These are phyloP conservation scores for Hestina assimilis DNA, from an alignment of 1,140 invertebrate species.

Conservation along the genomic window DNA sequence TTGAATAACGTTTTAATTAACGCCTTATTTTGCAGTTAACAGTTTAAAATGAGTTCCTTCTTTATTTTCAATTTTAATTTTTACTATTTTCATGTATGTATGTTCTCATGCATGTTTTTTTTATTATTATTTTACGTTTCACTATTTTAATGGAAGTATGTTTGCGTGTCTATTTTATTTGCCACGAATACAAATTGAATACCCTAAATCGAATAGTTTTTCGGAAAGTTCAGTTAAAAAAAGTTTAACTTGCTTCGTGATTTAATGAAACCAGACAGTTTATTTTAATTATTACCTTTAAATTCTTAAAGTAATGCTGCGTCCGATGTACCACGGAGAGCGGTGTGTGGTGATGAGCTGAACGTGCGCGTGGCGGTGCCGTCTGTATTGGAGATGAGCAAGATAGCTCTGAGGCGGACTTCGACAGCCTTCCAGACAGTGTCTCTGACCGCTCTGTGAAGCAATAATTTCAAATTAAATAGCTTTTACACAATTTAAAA, in stretches of 20 bases:
- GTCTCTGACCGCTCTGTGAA: slow-evolving; percentile 61
- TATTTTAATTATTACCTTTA: slow-evolving; percentile 48
- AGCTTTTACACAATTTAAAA: too few relatives aligned
- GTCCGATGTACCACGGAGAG: slow-evolving; percentile 65
- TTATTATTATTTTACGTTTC: too few relatives aligned
- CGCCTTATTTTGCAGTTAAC: background rate
- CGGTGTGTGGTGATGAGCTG: slow-evolving; percentile 66
- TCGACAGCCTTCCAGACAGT: slow-evolving; percentile 61
- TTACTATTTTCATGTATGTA: too few relatives aligned
- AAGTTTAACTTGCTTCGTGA: too few relatives aligned
- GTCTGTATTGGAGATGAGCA: slow-evolving; percentile 47
- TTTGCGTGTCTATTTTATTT: too few relatives aligned
- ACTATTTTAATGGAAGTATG: too few relatives aligned
- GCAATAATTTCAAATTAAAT: too few relatives aligned
- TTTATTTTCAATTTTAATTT: too few relatives aligned
- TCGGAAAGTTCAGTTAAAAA: too few relatives aligned
- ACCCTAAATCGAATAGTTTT: too few relatives aligned
- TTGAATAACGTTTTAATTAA: background rate
- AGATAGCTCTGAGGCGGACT: slow-evolving; percentile 69
- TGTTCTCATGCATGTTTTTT: too few relatives aligned
- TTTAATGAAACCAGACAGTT: background rate
- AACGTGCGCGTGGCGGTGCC: slow-evolving; percentile 58
- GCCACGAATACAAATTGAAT: too few relatives aligned
- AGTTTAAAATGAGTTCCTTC: background rate
- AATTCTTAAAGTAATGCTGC: slow-evolving; percentile 66